Base-by-base conservation (phyloP, 2,797 vertebrate genomes). In the Dromococcyx pavoninus region DNA sequence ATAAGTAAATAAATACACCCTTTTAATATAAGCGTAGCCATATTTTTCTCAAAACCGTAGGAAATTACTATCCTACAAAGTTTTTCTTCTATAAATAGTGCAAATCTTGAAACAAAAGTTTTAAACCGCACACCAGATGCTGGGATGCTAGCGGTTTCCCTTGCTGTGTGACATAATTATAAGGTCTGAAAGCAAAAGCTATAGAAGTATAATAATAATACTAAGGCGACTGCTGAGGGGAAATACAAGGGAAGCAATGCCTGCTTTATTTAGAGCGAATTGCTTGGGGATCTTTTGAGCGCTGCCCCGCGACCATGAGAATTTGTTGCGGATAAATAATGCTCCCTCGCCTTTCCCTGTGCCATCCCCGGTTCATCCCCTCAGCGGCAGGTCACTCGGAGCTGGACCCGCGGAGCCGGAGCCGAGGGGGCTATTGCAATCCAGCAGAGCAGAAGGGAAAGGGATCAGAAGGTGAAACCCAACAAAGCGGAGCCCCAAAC, bases 141-240 rank as follows among this genome's bases (percentile, higher is more conserved):
- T 98, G 97, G 96, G 97, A 97, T 97, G 97, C 97, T 97, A 50
- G 98, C 65, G 98, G 98, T 98, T 98, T 97, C 97, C 97, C 98
- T 97, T 97, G 97, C 98, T 98, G 98, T 98, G 98, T 98, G 97
- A 97, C 98, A 97, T 98, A 98, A 98, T 98, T 98, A 98, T 97
- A 98, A 96, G 98, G 97, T 98, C 97, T 92, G 62, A 92, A 97
- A 96, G 96, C 97, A 96, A 96, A 95, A 97, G 96, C 95, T 96
- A 96, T 96, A 94, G 96, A 96, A 96, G 96, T 91, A 95, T 95
- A 96, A 96, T 95, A 96, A 97, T 96, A 96, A 95, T 96, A 95
- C 95, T 94, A 95, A 96, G 91, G 94, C 94, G 75, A 96, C 94
- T 94, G 96, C 94, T 94, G 91, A 97, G 95, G 94, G 94, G 93